Conservation (phyloP, 2,113 vertebrate genomes). For the Channa maculata region DNA sequence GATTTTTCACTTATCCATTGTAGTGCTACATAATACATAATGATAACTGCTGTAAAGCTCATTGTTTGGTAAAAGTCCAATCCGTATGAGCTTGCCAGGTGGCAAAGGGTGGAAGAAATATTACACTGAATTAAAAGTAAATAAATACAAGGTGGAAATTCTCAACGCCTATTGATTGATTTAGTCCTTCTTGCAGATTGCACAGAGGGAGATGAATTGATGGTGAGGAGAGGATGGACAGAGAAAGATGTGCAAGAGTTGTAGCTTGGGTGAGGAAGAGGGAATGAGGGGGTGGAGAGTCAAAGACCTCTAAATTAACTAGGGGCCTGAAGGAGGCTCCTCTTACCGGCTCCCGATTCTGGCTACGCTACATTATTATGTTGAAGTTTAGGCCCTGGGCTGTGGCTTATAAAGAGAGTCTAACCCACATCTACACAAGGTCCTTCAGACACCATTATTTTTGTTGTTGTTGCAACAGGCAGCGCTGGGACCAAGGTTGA, state of each 20-base stretch:
- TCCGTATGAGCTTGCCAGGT: neutral
- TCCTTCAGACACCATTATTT: constrained; percentile 64
- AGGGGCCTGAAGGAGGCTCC: constrained; percentile 27
- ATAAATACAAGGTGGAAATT: constrained; percentile 61
- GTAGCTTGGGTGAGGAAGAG: constrained; percentile 7
- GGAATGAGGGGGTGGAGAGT: neutral
- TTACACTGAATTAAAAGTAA: constrained; percentile 63
- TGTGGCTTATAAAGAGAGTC: constrained; percentile 55
- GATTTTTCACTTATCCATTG: constrained; percentile 26
- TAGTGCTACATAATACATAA: constrained; percentile 49
- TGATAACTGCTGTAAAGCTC: constrained; percentile 39
- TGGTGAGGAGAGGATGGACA: constrained; percentile 69
- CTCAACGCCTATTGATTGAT: constrained; percentile 74
- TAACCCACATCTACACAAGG: constrained; percentile 69
- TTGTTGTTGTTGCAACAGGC: constrained; percentile 35
- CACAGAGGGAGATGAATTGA: constrained; percentile 80
- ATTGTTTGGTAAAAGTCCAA: constrained; percentile 31
- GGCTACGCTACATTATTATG: constrained; percentile 64
- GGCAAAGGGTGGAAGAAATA: constrained; percentile 3
- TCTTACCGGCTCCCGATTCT: constrained; percentile 38
- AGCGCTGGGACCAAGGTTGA: neutral
- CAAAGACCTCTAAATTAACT: constrained; percentile 67
- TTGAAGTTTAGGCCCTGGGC: constrained; percentile 57
- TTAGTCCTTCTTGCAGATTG: constrained; percentile 68
- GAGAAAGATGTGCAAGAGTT: constrained; percentile 75